Evolutionary conservation across 2,113 vertebrate genomes (phyloP).

Genomic region (Piaya cayana): DNA sequence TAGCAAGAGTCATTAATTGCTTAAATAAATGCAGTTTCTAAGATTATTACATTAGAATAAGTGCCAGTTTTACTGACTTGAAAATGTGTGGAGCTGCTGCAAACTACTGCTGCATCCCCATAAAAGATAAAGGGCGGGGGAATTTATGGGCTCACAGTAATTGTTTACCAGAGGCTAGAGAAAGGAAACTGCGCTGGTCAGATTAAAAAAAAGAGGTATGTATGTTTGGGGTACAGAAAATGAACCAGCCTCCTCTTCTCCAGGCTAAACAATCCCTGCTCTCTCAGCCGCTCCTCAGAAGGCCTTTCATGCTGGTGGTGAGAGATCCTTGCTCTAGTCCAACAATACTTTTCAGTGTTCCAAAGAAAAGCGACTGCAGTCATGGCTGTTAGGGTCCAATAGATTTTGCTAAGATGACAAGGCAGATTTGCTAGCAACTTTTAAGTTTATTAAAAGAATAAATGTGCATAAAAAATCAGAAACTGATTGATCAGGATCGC

Average conservation of each 20-base stretch:
- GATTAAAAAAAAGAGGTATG: background rate
- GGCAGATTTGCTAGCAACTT: no score
- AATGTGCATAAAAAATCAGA: no score
- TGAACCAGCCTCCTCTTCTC: background rate
- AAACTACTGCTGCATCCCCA: background rate
- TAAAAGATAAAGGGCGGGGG: background rate
- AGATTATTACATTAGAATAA: constrained; percentile 34
- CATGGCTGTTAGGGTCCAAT: no score
- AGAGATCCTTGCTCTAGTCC: background rate
- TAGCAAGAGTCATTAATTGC: constrained; percentile 13
- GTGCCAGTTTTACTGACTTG: background rate
- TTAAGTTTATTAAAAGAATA: no score
- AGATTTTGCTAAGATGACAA: no score
- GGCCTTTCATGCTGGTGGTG: background rate
- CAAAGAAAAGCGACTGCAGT: background rate
- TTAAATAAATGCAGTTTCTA: constrained; percentile 42
- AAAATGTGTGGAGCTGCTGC: background rate
- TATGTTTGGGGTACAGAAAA: background rate
- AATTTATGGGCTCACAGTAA: background rate
- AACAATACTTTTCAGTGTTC: no score
- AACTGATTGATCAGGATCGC: no score
- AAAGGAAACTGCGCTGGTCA: background rate
- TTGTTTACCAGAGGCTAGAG: background rate
- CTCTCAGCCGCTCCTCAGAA: no score
- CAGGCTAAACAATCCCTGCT: no score